phyloP scores from a whole-genome alignment of 2,888 invertebrate genomes.

The Melitaea athalia region DNA sequence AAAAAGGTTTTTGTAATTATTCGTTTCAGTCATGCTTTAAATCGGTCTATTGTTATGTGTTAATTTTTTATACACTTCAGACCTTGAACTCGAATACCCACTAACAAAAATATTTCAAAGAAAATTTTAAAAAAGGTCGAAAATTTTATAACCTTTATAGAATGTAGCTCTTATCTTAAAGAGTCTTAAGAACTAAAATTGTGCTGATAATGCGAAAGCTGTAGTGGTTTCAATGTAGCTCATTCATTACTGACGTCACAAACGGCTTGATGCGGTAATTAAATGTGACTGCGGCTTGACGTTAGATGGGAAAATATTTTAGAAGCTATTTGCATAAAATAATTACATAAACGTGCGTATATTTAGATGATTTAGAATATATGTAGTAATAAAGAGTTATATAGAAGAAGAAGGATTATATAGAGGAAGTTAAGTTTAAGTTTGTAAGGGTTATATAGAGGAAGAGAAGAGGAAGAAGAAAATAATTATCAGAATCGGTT shows the following conservation, averaged over 20 bases:
- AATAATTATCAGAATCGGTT: too few relatives aligned
- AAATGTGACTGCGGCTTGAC: slow-evolving; percentile 23
- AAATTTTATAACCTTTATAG: neutral
- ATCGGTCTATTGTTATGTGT: slow-evolving; percentile 5
- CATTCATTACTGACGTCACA: slow-evolving; percentile 14
- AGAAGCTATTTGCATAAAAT: slow-evolving; percentile 4
- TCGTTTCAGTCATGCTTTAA: neutral
- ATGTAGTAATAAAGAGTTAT: too few relatives aligned
- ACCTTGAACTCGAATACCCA: slow-evolving; percentile 16
- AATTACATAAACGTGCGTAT: neutral
- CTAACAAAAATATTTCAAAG: neutral
- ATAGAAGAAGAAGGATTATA: too few relatives aligned
- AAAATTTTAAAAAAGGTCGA: slow-evolving; percentile 1
- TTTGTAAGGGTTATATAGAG: too few relatives aligned
- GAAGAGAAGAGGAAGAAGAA: too few relatives aligned
- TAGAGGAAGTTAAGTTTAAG: too few relatives aligned
- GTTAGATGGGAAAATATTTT: slow-evolving; percentile 19
- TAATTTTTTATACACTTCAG: slow-evolving; percentile 6
- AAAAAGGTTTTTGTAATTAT: neutral
- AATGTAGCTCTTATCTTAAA: neutral
- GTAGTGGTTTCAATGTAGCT: slow-evolving; percentile 10
- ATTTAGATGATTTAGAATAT: neutral
- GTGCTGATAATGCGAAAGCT: neutral
- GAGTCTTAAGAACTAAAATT: slow-evolving; percentile 2
- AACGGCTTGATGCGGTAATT: slow-evolving; percentile 25